Evolutionary conservation across 1,140 invertebrate genomes (phyloP), one percentile per base, ranked within the genome.

Genomic region (Cataglyphis hispanica): DNA sequence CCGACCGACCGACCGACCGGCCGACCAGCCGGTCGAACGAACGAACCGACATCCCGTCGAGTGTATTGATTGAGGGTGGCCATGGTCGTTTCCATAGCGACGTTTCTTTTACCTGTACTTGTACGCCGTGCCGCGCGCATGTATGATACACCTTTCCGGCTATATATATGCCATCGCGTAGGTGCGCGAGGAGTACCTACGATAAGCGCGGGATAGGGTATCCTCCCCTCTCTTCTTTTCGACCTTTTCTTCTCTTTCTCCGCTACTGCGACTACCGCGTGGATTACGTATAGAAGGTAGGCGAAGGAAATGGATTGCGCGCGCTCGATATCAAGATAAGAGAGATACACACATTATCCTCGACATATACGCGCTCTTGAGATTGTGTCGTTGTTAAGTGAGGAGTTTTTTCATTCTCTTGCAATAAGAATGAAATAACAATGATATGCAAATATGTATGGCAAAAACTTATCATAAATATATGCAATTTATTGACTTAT

Each of bases 61-160:
- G 87, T 61, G 91, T 93, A 93, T 93, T 92, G 92, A 93, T 93
- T 93, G 92, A 93, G 92, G 91, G 91, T 93, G 92, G 92, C 92
- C 92, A 93, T 93, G 92, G 92, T 93, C 92, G 92, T 93, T 91
- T 92, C 92, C 90, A 93, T 93, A 86, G 69, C 91, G 90, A 93
- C 91, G 92, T 93, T 93, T 92, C 91, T 92, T 93, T 92, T 92
- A 92, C 92, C 92, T 93, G 90, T 92, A 89, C 58, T 50, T 85
- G 74, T 64, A 37, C 53, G 46, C 40, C 40, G 76, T 75, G 89
- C 78, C 43, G 80, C 56, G 66, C 67, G 74, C 78, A 87, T 89
- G 60, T 50, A 75, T 58, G 85, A 64, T 84, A 89, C 87, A 90
- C 78, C 85, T 87, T 70, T 84, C 43, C 84, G 67, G 67, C 56